Conservation (phyloP, 2,888 invertebrate genomes). For the Oscheius sp. region DNA sequence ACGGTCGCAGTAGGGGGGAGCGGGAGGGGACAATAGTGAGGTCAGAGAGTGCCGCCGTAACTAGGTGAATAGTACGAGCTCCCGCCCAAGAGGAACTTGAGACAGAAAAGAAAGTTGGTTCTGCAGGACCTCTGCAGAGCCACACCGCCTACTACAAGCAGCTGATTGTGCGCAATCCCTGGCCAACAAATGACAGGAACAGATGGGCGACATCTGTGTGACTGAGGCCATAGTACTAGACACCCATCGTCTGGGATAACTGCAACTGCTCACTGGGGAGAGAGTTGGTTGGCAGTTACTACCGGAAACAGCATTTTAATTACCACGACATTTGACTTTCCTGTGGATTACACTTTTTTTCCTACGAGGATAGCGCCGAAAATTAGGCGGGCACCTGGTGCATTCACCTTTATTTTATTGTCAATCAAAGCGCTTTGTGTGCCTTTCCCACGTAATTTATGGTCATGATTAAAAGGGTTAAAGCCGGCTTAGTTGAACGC, state of each 20-base stretch:
- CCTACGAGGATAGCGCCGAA: neutral
- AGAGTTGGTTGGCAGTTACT: conserved; percentile 21
- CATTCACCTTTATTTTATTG: neutral
- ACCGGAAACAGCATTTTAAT: conserved; percentile 24
- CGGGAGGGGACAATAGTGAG: conserved; percentile 15
- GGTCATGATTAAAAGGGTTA: neutral
- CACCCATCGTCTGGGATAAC: conserved; percentile 15
- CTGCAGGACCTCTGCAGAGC: neutral
- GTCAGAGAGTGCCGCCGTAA: conserved; percentile 25
- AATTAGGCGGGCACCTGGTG: too few relatives aligned
- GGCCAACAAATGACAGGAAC: conserved; percentile 1
- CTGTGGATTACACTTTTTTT: neutral
- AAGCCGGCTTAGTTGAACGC: too few relatives aligned
- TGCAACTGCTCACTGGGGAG: conserved; percentile 29
- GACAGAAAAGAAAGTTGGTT: neutral
- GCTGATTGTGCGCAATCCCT: conserved; percentile 18
- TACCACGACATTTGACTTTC: conserved; percentile 14
- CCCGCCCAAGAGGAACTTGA: neutral
- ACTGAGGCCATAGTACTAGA: conserved; percentile 10
- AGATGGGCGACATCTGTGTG: conserved; percentile 34
- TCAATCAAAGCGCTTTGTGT: conserved; percentile 3
- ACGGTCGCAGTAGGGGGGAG: conserved; percentile 24
- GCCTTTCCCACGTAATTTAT: neutral
- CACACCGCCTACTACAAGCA: conserved; percentile 14
- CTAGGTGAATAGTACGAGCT: conserved; percentile 21